A percentile compares a stretch with the other conserved stretches of the same genome.
These are phyloP conservation scores for Megaleporinus macrocephalus DNA, from an alignment of 2,113 vertebrate species.

Conservation along the genomic window DNA sequence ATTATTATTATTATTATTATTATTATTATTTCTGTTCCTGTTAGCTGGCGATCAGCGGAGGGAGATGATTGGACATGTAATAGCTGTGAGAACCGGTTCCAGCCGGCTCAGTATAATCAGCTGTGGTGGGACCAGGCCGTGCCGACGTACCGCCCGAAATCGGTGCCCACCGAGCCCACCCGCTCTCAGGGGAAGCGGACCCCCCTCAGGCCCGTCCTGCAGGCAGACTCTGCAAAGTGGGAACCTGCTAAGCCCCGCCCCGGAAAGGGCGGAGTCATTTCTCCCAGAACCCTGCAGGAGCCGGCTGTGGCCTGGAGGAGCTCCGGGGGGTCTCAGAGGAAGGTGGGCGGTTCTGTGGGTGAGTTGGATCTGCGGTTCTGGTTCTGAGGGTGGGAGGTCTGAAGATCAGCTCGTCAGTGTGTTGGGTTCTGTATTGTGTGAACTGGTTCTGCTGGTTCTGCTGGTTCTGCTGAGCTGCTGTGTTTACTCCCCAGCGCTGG, in stretches of 20 bases:
- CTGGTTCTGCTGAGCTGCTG: too few species aligned
- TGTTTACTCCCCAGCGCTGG: slow-evolving; percentile 1
- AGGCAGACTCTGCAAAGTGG: neutral
- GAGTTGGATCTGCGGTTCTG: too few species aligned
- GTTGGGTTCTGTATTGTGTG: too few species aligned
- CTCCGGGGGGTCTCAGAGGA: neutral
- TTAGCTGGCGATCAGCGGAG: slow-evolving; percentile 52
- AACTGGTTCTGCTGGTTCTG: too few species aligned
- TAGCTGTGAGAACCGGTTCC: neutral
- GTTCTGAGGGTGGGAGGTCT: too few species aligned
- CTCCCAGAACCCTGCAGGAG: neutral
- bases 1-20: neutral
- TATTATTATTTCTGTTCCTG: neutral
- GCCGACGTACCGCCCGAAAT: neutral
- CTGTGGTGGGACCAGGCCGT: neutral
- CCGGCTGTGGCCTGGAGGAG: neutral
- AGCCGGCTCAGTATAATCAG: neutral
- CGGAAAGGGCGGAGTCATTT: too few species aligned
- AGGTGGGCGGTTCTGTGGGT: neutral
- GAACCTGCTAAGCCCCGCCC: neutral
- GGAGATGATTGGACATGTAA: slow-evolving; percentile 38
- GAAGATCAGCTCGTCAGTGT: too few species aligned
- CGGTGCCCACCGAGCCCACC: neutral
- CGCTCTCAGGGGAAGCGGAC: neutral
- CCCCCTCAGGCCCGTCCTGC: neutral